Evolutionary conservation across 2,888 invertebrate species (phyloP).

Genomic region (Micoletzkya japonica): DNA sequence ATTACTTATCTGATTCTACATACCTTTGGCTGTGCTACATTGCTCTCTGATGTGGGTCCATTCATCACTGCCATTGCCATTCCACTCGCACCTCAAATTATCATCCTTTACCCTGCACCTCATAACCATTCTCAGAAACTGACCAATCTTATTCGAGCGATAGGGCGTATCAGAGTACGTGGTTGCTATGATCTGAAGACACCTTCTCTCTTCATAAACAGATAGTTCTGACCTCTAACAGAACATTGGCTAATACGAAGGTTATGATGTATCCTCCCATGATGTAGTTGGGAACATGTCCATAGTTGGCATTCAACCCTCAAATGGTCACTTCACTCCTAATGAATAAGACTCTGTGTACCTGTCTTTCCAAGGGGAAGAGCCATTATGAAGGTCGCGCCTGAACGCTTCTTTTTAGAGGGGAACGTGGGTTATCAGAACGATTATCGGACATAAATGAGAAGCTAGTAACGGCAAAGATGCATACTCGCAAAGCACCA

Average conservation of each 20-base stretch:
- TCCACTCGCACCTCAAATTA: constrained; percentile 41
- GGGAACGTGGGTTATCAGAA: no score
- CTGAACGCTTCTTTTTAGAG: constrained; percentile 31
- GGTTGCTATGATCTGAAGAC: constrained; percentile 14
- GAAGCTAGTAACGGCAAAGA: background rate
- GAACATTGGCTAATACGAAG: constrained; percentile 40
- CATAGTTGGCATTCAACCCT: constrained; percentile 42
- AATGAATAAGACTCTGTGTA: no score
- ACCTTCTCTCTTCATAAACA: background rate
- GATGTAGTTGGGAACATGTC: constrained; percentile 47
- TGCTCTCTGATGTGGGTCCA: constrained; percentile 39
- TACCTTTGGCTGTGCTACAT: constrained; percentile 37
- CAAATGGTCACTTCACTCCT: no score
- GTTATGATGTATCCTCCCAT: constrained; percentile 47
- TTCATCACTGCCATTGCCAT: constrained; percentile 46
- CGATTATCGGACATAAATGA: background rate
- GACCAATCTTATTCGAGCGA: constrained; percentile 33
- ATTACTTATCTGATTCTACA: background rate
- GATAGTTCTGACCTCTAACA: constrained; percentile 39
- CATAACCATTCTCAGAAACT: background rate
- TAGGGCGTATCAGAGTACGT: constrained; percentile 5
- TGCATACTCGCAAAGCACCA: constrained; percentile 46
- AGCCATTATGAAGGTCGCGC: constrained; percentile 40
- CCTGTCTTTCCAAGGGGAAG: constrained; percentile 49
- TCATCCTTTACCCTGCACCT: background rate